Evolutionary conservation across 2,888 invertebrate species (phyloP), one percentile per base, ranked within the genome.

Genomic region (Drosophila multiciliata): DNA sequence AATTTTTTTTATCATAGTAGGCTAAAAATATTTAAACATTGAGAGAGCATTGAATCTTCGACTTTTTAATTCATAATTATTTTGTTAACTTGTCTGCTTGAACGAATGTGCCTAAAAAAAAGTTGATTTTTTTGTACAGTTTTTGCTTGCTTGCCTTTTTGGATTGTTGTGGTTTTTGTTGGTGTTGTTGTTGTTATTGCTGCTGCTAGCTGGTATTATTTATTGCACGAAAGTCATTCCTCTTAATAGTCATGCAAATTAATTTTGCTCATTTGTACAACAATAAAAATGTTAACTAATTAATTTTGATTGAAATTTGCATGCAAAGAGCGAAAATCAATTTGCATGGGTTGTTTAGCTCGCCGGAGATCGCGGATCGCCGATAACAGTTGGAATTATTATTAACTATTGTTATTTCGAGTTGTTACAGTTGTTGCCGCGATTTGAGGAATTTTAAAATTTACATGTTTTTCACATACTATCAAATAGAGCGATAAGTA

Each of bases 271-370:
- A 92, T 92, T 91, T 90, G 91, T 91, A 85, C 83, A 90, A 87
- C 87, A 91, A 92, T 92, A 91, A 91, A 90, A 91, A 91, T 91
- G 89, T 90, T 90, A 82, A 86, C 91, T 91, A 91, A 91, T 91
- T 91, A 91, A 91, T 91, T 91, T 91, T 90, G 92, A 91, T 92
- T 92, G 90, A 85, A 90, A 91, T 91, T 91, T 91, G 92, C 91
- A 91, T 92, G 91, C 90, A 81, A 87, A 90, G 85, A 85, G 90
- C 83, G 84, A 83, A 85, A 90, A 91, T 87, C 82, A 91, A 90
- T 91, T 90, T 83, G 83, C 90, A 89, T 75, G 83, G 88, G 63
- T 76, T 71, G 72, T 78, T 73, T 60, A 73, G 73, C 73, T 71
- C 61, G 61, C 53, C 52, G 33, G 20, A 78, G 82, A 82, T 82